Conservation (phyloP, 2,113 vertebrate genomes). For the Takifugu flavidus region DNA sequence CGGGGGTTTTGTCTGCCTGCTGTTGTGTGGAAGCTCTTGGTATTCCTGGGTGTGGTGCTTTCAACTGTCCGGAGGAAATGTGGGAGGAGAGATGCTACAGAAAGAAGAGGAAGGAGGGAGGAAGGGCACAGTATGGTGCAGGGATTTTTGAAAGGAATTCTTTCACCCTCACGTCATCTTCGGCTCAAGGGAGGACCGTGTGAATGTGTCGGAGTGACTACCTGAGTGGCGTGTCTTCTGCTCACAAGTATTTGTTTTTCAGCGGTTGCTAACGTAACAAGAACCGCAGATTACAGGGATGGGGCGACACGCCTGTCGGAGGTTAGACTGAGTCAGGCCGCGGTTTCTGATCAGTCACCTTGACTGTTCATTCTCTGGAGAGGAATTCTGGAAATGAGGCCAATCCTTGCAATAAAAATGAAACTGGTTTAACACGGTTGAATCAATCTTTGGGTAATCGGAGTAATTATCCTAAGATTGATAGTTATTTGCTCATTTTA, state of each 20-base stretch:
- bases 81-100: conserved; percentile 62
- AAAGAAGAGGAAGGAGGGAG: conserved; percentile 57
- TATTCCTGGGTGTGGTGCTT: conserved; percentile 68
- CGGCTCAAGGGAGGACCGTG: conserved; percentile 59
- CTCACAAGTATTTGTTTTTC: conserved; percentile 59
- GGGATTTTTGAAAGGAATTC: conserved; percentile 71
- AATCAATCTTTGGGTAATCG: too few species aligned
- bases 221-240: conserved; percentile 54
- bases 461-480: too few species aligned
- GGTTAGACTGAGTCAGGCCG: conserved; percentile 69
- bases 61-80: conserved; percentile 63
- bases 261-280: conserved; percentile 59
- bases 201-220: conserved; percentile 53
- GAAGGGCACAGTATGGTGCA: conserved; percentile 50
- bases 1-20: conserved; percentile 7
- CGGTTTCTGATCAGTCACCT: conserved; percentile 71
- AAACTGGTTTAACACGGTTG: too few species aligned
- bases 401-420: too few species aligned
- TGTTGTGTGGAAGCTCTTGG: conserved; percentile 55
- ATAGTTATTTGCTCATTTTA: too few species aligned
- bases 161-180: conserved; percentile 67
- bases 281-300: conserved; percentile 76
- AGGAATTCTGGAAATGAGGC: neutral
- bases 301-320: conserved; percentile 62
- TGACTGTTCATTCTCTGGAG: conserved; percentile 32